Evolutionary conservation across 1,140 invertebrate species (phyloP).

Genomic region (Cataglyphis hispanica): DNA sequence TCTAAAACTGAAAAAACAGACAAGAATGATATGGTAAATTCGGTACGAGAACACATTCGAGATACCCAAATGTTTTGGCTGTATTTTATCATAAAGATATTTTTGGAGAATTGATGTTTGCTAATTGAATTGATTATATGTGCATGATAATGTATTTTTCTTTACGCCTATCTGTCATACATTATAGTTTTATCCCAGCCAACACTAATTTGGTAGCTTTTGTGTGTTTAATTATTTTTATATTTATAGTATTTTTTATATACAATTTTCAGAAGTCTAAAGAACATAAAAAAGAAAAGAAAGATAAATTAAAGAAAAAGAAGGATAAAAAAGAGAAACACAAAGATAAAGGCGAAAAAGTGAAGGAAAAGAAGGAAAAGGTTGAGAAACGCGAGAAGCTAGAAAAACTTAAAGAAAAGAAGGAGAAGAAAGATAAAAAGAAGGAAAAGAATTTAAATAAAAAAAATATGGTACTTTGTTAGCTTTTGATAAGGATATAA

Average conservation of each 20-base stretch:
- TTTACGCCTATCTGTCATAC: not conserved
- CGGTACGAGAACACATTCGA: constrained; percentile 24
- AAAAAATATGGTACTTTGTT: constrained; percentile 71
- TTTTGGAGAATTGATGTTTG: no score
- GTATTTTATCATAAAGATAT: constrained; percentile 10
- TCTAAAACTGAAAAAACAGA: constrained; percentile 78
- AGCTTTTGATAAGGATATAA: no score
- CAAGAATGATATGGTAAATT: constrained; percentile 80
- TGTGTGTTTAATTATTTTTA: constrained; percentile 12
- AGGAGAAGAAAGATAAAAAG: constrained; percentile 87
- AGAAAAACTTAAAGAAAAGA: constrained; percentile 88
- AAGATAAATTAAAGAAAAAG: constrained; percentile 92
- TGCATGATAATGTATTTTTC: not conserved
- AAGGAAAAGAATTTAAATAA: constrained; percentile 87
- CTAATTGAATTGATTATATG: no score
- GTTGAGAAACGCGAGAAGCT: constrained; percentile 87
- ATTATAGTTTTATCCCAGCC: constrained; percentile 2
- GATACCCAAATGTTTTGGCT: not conserved
- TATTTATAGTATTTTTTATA: constrained; percentile 11
- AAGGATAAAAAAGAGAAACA: constrained; percentile 92
- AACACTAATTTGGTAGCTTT: constrained; percentile 2
- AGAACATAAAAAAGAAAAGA: constrained; percentile 91
- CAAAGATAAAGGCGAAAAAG: constrained; percentile 88
- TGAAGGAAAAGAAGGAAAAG: constrained; percentile 89
- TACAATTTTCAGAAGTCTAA: constrained; percentile 88